A percentile compares a stretch with the other conserved stretches of the same genome.
Evolutionary conservation across 2,888 invertebrate genomes (phyloP).

Genomic region (Pegoplata infirma): DNA sequence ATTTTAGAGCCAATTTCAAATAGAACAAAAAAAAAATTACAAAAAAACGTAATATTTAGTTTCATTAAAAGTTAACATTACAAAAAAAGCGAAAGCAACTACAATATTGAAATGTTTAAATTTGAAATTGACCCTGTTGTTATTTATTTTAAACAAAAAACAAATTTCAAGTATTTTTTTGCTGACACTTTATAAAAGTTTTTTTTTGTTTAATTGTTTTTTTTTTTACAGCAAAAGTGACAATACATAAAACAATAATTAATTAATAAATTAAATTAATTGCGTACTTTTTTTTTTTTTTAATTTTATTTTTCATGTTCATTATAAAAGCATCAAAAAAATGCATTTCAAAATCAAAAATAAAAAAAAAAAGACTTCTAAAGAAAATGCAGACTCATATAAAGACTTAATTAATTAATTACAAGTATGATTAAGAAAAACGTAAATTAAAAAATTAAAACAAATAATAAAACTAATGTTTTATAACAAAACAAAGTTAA

Average conservation of each 20-base stretch:
- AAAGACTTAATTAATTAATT: not conserved
- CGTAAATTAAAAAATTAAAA: conserved; percentile 6
- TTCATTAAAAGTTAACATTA: not conserved
- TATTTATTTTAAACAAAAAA: conserved; percentile 42
- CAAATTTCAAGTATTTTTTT: conserved; percentile 53
- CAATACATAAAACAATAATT: not conserved
- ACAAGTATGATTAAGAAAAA: conserved; percentile 31
- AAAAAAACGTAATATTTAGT: not conserved
- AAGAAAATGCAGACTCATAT: conserved; percentile 26
- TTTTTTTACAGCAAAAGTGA: conserved; percentile 1
- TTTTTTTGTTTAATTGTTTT: not conserved
- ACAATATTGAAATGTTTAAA: conserved; percentile 13
- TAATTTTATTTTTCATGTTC: too few relatives aligned
- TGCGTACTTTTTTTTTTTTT: conserved; percentile 9
- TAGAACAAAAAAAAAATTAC: not conserved
- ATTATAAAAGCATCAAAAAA: conserved; percentile 38
- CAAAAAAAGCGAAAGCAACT: conserved; percentile 46
- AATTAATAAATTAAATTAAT: not conserved
- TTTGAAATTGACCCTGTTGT: conserved; percentile 47
- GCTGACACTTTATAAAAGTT: not conserved
- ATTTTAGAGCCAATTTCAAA: conserved; percentile 53
- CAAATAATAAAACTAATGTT: conserved; percentile 10
- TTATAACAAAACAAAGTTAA: conserved; percentile 21
- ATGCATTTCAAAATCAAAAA: conserved; percentile 42
- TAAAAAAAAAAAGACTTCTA: too few relatives aligned